Percentiles rank a stretch among this genome's conserved stretches.
Evolutionary conservation across 2,888 invertebrate species (phyloP).

Genomic region (Dioctria linearis): DNA sequence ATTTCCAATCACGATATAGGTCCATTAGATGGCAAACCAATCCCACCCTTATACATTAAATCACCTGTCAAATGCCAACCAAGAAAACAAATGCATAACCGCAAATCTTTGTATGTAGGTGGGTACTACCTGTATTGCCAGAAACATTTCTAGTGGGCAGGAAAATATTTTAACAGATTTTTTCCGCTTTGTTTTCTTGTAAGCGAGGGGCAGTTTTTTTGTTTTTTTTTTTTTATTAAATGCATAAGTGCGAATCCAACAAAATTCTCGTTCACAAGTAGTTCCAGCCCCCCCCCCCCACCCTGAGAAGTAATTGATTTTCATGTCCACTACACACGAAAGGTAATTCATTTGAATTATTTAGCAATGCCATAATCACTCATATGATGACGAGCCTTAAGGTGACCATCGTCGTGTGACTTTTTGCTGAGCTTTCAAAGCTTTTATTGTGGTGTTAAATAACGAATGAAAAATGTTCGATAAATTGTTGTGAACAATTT

Average conservation of each 20-base stretch:
- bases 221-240: not conserved
- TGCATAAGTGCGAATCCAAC: too few relatives aligned
- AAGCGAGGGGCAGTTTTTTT: constrained; percentile 3
- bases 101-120: not conserved
- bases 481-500: too few relatives aligned
- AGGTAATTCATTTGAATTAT: constrained; percentile 31
- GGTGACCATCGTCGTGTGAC: too few relatives aligned
- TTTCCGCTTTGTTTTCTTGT: not conserved
- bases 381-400: too few relatives aligned
- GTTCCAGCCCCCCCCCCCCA: not conserved
- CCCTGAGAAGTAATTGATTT: constrained; percentile 18
- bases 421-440: too few relatives aligned
- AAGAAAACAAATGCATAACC: constrained; percentile 28
- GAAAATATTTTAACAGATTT: constrained; percentile 13
- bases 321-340: constrained; percentile 36
- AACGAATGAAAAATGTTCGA: too few relatives aligned
- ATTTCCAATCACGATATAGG: not conserved
- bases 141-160: too few relatives aligned
- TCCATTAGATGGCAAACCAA: constrained; percentile 12
- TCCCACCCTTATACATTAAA: constrained; percentile 7
- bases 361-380: constrained; percentile 1
- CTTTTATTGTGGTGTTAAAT: too few relatives aligned
- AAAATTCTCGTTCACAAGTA: too few relatives aligned
- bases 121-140: too few relatives aligned
- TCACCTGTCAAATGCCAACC: constrained; percentile 31